Evolutionary conservation across 2,113 vertebrate genomes (phyloP), one percentile per base, ranked within the genome.

Genomic region (Dendrocopos noguchii): DNA sequence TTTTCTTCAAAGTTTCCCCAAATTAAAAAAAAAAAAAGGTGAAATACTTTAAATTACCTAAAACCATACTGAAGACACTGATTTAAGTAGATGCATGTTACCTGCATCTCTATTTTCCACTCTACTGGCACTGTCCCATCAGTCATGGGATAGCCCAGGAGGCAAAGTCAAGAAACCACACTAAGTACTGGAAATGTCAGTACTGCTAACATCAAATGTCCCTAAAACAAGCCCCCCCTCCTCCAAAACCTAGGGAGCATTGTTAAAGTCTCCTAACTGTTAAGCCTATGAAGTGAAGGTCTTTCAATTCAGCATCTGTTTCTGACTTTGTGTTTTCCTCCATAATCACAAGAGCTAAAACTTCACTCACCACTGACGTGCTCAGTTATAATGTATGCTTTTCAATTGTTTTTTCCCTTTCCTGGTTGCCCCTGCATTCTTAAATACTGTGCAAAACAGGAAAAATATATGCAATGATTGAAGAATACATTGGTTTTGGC

Each of bases 391-490:
- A 93, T 5, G 64, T 83, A 92, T 87, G 87, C 52, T 93, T 96
- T 94, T 83, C 81, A 94, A 94, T 87, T 92, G 87, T 93, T 84
- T 95, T 91, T 95, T 91, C 89, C 93, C 17, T 87, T 96, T 96
- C 96, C 93, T 94, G 91, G 61, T 85, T 95, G 95, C 93, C 93
- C 92, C 66, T 88, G 83, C 84, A 87, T 90, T 96, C 83, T 92
- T 63, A 72, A 91, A 95, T 96, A 90, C 55, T 90, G 92, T 95
- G 86, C 92, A 95, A 95, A 96, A 95, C 90, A 96, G 95, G 95
- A 95, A 95, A 96, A 94, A 92, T 96, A 88, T 96, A 93, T 66
- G 42, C 88, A 91, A 80, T 11, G 80, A 91, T 94, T 95, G 84
- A 95, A 95, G 91, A 94, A 93, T 88, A 83, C 94, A 76, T 91